A percentile compares a stretch with the other conserved stretches of the same genome.
Evolutionary conservation across 2,113 vertebrate species (phyloP).

Genomic region (Rallus limicola): DNA sequence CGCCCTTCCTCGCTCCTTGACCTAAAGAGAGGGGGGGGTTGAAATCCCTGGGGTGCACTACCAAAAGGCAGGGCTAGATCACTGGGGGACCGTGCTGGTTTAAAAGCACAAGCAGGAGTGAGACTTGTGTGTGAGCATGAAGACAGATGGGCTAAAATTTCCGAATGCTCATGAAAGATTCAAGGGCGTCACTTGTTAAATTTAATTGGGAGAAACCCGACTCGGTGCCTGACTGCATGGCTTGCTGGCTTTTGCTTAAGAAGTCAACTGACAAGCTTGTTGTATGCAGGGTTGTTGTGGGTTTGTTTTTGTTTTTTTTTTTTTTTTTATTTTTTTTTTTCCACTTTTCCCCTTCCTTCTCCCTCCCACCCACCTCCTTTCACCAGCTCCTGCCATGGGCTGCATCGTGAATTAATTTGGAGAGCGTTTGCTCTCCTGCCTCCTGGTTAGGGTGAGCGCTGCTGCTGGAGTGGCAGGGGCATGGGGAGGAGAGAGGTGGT

Average conservation of each 20-base stretch:
- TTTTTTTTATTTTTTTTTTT: background rate
- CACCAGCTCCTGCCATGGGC: background rate
- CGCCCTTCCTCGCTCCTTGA: accelerated
- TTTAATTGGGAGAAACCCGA: constrained; percentile 78
- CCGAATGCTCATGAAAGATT: constrained; percentile 76
- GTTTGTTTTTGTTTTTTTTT: too few relatives aligned
- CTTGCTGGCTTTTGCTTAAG: constrained; percentile 71
- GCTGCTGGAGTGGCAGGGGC: background rate
- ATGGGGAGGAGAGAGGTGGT: background rate
- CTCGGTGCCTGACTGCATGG: constrained; percentile 46
- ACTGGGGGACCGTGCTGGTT: background rate
- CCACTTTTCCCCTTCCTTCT: background rate
- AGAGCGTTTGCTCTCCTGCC: background rate
- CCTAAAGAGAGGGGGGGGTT: background rate
- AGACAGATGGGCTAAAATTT: constrained; percentile 66
- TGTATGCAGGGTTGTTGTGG: background rate
- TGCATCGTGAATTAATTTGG: constrained; percentile 9
- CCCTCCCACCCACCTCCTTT: background rate
- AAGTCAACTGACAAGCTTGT: constrained; percentile 72
- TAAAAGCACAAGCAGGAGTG: background rate
- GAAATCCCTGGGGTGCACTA: background rate
- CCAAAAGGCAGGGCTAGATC: background rate
- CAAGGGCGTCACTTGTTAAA: constrained; percentile 77
- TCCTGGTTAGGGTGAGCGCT: background rate
- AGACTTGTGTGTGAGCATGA: background rate